phyloP scores from a whole-genome alignment of 2,113 vertebrate genomes.

The Agelaius phoeniceus region DNA sequence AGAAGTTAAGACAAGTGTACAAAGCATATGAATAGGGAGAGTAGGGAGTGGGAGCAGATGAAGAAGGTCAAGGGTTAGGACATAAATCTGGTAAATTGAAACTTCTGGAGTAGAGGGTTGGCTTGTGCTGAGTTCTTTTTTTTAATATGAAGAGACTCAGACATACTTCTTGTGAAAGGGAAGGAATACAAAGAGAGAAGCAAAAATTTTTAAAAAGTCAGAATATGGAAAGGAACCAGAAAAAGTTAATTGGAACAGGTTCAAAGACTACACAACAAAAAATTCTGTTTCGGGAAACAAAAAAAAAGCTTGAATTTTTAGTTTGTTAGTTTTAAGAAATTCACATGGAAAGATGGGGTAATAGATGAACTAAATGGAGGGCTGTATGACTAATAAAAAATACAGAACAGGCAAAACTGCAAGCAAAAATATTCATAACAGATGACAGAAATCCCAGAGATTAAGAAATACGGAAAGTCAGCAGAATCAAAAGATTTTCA shows the following conservation, averaged over 20 bases:
- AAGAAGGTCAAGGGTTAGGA: neutral
- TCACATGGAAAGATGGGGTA: neutral
- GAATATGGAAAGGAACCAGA: neutral
- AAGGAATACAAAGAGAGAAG: neutral
- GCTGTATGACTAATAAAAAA: neutral
- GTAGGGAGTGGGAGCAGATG: neutral
- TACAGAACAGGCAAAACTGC: neutral
- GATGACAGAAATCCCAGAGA: constrained; percentile 10
- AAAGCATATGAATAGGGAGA: neutral
- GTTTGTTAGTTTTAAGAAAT: neutral
- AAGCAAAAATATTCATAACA: neutral
- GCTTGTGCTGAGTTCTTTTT: neutral
- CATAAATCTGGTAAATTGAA: neutral
- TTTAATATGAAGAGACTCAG: neutral
- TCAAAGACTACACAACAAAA: neutral
- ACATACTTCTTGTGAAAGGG: neutral
- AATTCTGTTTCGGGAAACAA: neutral
- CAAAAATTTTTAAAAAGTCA: neutral
- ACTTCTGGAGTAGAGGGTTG: neutral
- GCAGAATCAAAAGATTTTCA: constrained; percentile 21
- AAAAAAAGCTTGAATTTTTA: neutral
- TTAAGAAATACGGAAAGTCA: constrained; percentile 17
- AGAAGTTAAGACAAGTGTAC: neutral
- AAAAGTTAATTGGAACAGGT: neutral
- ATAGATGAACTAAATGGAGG: neutral